Conservation (phyloP, 2,113 vertebrate species). For the Muntiacus reevesi region DNA sequence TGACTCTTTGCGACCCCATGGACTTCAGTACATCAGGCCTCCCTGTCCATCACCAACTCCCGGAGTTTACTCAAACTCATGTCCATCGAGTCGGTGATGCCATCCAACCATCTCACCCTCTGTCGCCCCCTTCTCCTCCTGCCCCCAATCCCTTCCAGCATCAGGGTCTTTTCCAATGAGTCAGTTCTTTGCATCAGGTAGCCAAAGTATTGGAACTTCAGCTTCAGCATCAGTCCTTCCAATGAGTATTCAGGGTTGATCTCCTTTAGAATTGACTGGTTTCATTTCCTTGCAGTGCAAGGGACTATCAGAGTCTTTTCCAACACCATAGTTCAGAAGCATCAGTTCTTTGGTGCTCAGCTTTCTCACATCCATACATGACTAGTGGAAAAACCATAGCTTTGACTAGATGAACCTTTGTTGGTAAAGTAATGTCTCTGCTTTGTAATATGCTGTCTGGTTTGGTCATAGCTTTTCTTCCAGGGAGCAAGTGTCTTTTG, state of each 20-base stretch:
- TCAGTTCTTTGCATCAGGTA: not conserved
- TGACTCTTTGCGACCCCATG: fast-evolving
- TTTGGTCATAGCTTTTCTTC: not conserved
- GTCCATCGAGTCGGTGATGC: not conserved
- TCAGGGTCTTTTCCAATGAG: not conserved
- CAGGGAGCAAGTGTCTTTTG: not conserved
- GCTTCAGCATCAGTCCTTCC: not conserved
- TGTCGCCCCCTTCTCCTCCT: not conserved
- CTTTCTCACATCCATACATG: too few relatives aligned
- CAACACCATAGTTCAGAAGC: too few relatives aligned
- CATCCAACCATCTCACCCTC: not conserved
- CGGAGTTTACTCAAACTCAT: not conserved
- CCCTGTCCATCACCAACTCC: not conserved
- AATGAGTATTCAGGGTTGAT: not conserved
- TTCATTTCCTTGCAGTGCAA: not conserved
- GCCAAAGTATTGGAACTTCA: not conserved
- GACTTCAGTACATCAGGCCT: not conserved
- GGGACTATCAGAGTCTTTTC: too few relatives aligned
- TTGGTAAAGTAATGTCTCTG: not conserved
- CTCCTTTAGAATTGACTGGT: not conserved
- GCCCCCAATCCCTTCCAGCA: not conserved
- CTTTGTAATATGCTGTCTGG: not conserved
- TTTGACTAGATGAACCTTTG: not conserved
- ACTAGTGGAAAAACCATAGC: not conserved
- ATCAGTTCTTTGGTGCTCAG: too few relatives aligned